A percentile compares a stretch with the other conserved stretches of the same genome.
phyloP scores from a whole-genome alignment of 2,797 vertebrate species.

The Lerista edwardsae region DNA sequence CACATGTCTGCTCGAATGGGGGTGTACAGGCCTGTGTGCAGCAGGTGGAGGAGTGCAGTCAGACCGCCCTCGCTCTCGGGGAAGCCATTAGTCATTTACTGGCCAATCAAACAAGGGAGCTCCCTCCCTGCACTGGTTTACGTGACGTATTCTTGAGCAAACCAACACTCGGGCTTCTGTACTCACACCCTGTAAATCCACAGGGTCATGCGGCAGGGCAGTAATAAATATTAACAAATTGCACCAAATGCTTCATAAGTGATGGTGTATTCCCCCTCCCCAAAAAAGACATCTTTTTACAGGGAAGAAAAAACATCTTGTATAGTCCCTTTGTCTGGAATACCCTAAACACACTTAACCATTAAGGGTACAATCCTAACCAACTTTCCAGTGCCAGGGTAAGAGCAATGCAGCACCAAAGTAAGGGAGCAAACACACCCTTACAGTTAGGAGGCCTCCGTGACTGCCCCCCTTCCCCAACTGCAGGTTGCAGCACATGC shows the following conservation, averaged over 20 bases:
- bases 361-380: too few relatives aligned
- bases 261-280: not conserved
- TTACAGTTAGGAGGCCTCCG: too few relatives aligned
- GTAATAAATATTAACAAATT: not conserved
- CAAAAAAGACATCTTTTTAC: not conserved
- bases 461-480: too few relatives aligned
- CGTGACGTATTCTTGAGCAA: not conserved
- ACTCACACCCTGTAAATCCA: not conserved
- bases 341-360: not conserved
- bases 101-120: not conserved
- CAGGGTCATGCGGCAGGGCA: not conserved
- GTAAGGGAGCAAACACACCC: too few relatives aligned
- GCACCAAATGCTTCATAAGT: not conserved
- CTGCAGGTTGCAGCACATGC: too few relatives aligned
- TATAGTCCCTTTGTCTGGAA: not conserved
- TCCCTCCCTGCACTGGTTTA: not conserved
- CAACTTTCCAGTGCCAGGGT: too few relatives aligned
- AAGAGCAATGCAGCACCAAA: too few relatives aligned
- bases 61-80: too few relatives aligned
- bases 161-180: too few relatives aligned
- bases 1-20: not conserved
- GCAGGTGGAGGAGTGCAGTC: not conserved
- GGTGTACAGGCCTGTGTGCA: fast-evolving
- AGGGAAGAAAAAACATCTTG: not conserved
- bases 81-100: not conserved